phyloP scores from a whole-genome alignment of 2,113 vertebrate species.

The Megaptera novaeangliae region DNA sequence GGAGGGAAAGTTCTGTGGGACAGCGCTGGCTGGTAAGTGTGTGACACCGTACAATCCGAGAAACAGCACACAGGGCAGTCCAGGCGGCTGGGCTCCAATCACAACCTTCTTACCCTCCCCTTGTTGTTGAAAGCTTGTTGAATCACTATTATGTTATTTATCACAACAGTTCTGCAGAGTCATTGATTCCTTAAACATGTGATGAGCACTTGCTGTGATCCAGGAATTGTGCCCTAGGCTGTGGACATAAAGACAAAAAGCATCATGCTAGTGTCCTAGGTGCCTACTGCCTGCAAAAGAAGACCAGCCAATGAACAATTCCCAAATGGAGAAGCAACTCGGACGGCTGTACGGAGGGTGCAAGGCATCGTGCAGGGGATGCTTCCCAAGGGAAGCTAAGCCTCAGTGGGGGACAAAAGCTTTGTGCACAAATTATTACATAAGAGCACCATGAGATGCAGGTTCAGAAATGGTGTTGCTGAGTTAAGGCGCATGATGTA shows the following conservation, averaged over 20 bases:
- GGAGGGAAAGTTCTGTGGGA: fast-evolving
- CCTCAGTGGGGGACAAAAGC: fast-evolving
- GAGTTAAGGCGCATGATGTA: fast-evolving
- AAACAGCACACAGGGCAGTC: fast-evolving
- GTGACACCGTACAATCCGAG: fast-evolving
- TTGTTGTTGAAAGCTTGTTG: neutral
- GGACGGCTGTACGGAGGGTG: fast-evolving
- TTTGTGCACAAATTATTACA: fast-evolving
- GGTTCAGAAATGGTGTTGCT: fast-evolving
- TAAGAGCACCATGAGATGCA: fast-evolving
- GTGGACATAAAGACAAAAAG: fast-evolving
- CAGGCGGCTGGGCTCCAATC: neutral
- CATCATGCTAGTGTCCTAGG: fast-evolving
- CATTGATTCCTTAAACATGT: fast-evolving
- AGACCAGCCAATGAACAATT: fast-evolving
- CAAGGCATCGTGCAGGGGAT: neutral
- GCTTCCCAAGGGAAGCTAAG: fast-evolving
- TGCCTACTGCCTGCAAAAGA: fast-evolving
- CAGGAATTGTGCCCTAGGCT: fast-evolving
- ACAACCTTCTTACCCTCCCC: no score
- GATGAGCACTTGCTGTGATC: fast-evolving
- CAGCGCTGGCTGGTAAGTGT: fast-evolving
- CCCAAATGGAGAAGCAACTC: fast-evolving
- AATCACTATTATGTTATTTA: fast-evolving
- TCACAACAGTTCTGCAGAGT: fast-evolving